These are phyloP conservation scores for Corynorhinus townsendii DNA, from an alignment of 2,113 vertebrate genomes.

Conservation along the genomic window DNA sequence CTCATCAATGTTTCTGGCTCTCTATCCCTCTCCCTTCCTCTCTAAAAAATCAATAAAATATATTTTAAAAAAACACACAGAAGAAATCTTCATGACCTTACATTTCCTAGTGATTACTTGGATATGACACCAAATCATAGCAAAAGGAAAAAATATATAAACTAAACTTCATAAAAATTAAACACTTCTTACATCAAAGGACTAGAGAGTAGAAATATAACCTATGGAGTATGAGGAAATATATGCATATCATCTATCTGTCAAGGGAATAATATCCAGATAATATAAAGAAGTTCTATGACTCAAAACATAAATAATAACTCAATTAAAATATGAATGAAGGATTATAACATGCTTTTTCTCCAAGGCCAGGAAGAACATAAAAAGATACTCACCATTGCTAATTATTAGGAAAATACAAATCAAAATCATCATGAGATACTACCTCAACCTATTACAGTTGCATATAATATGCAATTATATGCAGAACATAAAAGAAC, in stretches of 20 bases:
- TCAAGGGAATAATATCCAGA: background rate
- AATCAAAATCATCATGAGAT: background rate
- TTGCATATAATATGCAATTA: background rate
- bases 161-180: background rate
- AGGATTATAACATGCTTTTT: background rate
- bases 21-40: too few species aligned
- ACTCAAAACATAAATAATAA: background rate
- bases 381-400: background rate
- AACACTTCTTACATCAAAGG: background rate
- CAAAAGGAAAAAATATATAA: background rate
- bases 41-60: too few species aligned
- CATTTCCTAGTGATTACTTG: background rate
- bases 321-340: background rate
- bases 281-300: background rate
- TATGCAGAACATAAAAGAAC: background rate
- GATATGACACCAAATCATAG: background rate
- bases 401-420: background rate
- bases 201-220: background rate
- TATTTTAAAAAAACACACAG: too few species aligned
- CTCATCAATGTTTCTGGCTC: too few species aligned
- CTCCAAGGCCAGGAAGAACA: background rate
- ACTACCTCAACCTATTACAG: background rate
- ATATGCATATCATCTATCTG: background rate
- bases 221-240: background rate
- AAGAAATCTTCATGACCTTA: background rate